phyloP scores from a whole-genome alignment of 2,888 invertebrate genomes.

The Ischnus inquisitorius region DNA sequence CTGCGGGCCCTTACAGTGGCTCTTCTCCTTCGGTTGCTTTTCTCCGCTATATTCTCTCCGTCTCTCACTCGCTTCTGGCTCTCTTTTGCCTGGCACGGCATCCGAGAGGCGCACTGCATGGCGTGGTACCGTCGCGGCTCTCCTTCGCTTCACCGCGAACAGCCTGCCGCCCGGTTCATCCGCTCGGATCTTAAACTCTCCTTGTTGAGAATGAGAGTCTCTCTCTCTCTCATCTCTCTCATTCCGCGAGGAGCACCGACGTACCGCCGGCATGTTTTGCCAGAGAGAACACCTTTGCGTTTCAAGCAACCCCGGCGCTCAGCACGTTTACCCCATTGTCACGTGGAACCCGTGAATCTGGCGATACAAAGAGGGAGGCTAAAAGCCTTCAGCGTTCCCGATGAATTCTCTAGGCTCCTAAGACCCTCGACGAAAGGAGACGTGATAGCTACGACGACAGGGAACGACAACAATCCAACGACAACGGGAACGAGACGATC shows the following conservation, averaged over 20 bases:
- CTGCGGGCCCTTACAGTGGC: slow-evolving; percentile 84
- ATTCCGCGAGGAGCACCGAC: slow-evolving; percentile 54
- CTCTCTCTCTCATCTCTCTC: slow-evolving; percentile 60
- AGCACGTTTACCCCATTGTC: slow-evolving; percentile 63
- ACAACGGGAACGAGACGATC: slow-evolving; percentile 38
- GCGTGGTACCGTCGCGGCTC: slow-evolving; percentile 65
- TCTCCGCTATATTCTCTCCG: slow-evolving; percentile 53
- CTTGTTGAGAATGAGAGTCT: slow-evolving; percentile 65
- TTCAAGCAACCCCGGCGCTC: slow-evolving; percentile 31
- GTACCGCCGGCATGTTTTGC: slow-evolving; percentile 65
- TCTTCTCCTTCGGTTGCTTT: slow-evolving; percentile 82
- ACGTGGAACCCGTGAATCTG: slow-evolving; percentile 58
- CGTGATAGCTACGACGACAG: slow-evolving; percentile 36
- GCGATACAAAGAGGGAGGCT: slow-evolving; percentile 45
- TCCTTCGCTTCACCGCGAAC: slow-evolving; percentile 67
- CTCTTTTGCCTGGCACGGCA: slow-evolving; percentile 60
- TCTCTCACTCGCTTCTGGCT: slow-evolving; percentile 52
- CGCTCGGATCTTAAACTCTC: slow-evolving; percentile 65
- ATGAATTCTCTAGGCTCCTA: slow-evolving; percentile 30
- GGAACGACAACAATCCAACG: slow-evolving; percentile 26
- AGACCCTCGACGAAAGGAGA: neutral
- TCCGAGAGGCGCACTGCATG: slow-evolving; percentile 68
- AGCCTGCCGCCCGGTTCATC: slow-evolving; percentile 68
- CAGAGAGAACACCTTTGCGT: slow-evolving; percentile 60
- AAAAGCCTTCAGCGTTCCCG: slow-evolving; percentile 30